Percentiles rank a stretch among this genome's conserved stretches.
Conservation (phyloP, 2,797 vertebrate species). For the Poecile montanus region DNA sequence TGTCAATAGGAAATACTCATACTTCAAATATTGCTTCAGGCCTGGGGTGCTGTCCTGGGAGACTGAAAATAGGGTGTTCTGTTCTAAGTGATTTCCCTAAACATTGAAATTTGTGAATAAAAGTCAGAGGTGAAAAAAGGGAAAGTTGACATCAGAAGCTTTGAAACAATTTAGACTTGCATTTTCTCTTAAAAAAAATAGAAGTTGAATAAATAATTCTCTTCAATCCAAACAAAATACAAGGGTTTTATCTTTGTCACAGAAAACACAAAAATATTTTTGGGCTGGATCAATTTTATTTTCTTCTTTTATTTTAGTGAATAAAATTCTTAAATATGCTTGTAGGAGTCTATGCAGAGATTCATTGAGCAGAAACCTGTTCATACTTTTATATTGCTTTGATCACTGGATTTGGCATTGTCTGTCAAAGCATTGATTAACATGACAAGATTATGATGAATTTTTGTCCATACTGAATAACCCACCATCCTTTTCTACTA, state of each 20-base stretch:
- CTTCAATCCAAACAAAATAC: neutral
- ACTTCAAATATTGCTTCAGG: constrained; percentile 8
- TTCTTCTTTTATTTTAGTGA: neutral
- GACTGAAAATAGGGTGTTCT: neutral
- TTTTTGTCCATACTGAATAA: neutral
- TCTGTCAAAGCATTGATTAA: neutral
- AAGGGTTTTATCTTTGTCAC: neutral
- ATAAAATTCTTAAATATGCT: neutral
- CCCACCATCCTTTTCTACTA: neutral
- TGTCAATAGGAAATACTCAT: constrained; percentile 26
- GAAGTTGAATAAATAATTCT: neutral
- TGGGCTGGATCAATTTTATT: neutral
- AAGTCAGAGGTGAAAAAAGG: neutral
- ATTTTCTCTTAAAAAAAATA: neutral
- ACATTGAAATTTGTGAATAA: neutral
- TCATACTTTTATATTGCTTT: neutral
- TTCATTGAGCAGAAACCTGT: neutral
- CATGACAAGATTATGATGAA: neutral
- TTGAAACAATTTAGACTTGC: neutral
- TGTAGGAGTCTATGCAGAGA: neutral
- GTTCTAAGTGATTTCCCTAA: neutral
- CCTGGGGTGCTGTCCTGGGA: constrained; percentile 11
- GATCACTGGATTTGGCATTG: neutral
- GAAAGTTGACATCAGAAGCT: neutral
- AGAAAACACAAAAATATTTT: neutral